phyloP scores from a whole-genome alignment of 2,797 vertebrate species.

The Clamator glandarius region DNA sequence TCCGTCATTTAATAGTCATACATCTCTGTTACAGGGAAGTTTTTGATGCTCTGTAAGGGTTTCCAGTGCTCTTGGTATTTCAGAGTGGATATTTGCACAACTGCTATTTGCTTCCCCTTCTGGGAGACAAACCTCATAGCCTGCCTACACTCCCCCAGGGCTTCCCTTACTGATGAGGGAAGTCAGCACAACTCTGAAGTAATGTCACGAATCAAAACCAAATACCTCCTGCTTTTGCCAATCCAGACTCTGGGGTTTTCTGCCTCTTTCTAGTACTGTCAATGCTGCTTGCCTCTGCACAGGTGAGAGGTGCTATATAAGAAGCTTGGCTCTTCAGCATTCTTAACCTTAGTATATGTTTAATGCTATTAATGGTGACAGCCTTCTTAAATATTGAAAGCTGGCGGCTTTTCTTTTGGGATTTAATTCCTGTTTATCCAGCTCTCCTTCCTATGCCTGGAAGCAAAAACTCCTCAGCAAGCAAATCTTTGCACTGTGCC shows the following conservation, averaged over 20 bases:
- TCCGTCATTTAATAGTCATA: not conserved
- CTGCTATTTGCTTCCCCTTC: not conserved
- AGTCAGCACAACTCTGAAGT: not conserved
- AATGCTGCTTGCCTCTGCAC: not conserved
- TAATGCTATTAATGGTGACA: slow-evolving; percentile 1
- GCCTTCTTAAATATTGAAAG: slow-evolving; percentile 30
- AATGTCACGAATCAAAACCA: not conserved
- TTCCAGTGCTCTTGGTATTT: not conserved
- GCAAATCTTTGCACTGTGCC: not conserved
- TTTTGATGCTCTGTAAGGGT: not conserved
- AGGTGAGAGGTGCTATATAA: not conserved
- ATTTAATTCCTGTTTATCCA: not conserved
- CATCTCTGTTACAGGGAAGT: not conserved
- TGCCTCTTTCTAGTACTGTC: not conserved
- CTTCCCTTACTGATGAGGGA: not conserved
- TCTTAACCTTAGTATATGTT: not conserved
- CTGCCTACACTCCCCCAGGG: not conserved
- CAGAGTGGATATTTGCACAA: not conserved
- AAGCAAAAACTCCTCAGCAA: not conserved
- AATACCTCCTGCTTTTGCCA: not conserved
- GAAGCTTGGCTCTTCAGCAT: not conserved
- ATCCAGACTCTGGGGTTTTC: not conserved
- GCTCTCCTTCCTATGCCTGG: not conserved
- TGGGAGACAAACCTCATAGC: not conserved
- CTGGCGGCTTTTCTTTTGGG: not conserved